Evolutionary conservation across 2,797 vertebrate genomes (phyloP), one percentile per base, ranked within the genome.

Genomic region (Okamejei kenojei): DNA sequence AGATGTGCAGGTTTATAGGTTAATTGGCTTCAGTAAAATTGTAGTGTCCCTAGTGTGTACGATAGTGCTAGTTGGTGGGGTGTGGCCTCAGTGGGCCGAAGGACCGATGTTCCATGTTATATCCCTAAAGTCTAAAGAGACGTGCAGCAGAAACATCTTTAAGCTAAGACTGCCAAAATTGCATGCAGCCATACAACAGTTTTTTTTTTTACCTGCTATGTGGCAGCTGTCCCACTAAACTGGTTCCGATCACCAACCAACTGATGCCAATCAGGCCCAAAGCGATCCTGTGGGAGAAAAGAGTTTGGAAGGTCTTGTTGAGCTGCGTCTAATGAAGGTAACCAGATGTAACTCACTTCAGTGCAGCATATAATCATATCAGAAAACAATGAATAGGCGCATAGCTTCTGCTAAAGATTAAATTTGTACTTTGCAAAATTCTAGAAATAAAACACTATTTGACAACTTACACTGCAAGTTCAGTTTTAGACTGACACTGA

Each of bases 211-310:
- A 99, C 98, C 97, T 97, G 97, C 97, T 95, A 7, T 97, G 97
- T 32, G 98, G 98, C 65, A 99, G 95, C 94, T 97, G 96, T 71
- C 98, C 98, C 26, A 99, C 97, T 76, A 97, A 0, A 0, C 95
- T 96, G 0, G 98, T 98, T 93, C 98, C 98, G 4, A 97, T 94
- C 77, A 98, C 97, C 95, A 99, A 96, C 96, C 98, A 98, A 6
- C 95, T 95, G 94, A 99, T 97, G 71, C 98, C 98, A n/a, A 98
- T 97, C 93, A 95, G 21, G 94, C 98, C 98, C 0, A 99, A 95
- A 26, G 97, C 97, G 63, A 99, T 93, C 94, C 98, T 99, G 94
- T 84, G 63, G 65, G 94, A 90, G 93, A 91, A 63, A 88, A 88
- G n/a, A 68, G 61, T 7, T 88, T 68, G 21, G 15, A 32, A 63